phyloP scores from a whole-genome alignment of 2,113 vertebrate genomes.

The Erpornis zantholeuca region DNA sequence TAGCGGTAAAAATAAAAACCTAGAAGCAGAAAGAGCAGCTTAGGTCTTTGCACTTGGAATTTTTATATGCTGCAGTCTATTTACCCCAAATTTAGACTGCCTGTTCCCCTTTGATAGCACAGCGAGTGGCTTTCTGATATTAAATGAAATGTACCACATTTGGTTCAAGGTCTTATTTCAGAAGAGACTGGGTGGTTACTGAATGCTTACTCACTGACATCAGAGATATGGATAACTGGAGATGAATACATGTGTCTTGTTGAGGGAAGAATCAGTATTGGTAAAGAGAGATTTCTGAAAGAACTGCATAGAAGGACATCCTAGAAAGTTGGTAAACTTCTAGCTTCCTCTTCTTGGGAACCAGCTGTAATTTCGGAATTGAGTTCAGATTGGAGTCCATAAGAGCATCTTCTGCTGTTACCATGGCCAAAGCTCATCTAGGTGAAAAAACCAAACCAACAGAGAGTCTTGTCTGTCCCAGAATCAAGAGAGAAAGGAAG shows the following conservation, averaged over 20 bases:
- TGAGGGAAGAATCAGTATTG: not conserved
- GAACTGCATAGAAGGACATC: not conserved
- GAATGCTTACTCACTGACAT: not conserved
- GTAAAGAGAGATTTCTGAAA: not conserved
- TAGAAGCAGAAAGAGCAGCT: not conserved
- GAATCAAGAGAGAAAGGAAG: not conserved
- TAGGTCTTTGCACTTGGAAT: not conserved
- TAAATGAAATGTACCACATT: not conserved
- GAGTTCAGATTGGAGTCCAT: not conserved
- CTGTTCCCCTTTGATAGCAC: not conserved
- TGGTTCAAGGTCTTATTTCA: not conserved
- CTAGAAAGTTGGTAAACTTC: not conserved
- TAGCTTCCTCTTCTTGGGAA: not conserved
- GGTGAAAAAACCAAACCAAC: not conserved
- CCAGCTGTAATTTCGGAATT: not conserved
- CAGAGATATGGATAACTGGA: not conserved
- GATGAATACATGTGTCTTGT: not conserved
- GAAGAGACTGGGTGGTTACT: not conserved
- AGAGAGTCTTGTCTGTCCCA: not conserved
- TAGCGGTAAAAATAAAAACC: not conserved
- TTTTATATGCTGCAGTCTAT: not conserved
- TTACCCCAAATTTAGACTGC: not conserved
- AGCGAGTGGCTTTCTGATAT: rapidly evolving
- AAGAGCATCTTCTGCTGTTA: not conserved
- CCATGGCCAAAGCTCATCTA: not conserved